Base-by-base conservation (phyloP, 2,888 invertebrate genomes). In the Volucella inanis region DNA sequence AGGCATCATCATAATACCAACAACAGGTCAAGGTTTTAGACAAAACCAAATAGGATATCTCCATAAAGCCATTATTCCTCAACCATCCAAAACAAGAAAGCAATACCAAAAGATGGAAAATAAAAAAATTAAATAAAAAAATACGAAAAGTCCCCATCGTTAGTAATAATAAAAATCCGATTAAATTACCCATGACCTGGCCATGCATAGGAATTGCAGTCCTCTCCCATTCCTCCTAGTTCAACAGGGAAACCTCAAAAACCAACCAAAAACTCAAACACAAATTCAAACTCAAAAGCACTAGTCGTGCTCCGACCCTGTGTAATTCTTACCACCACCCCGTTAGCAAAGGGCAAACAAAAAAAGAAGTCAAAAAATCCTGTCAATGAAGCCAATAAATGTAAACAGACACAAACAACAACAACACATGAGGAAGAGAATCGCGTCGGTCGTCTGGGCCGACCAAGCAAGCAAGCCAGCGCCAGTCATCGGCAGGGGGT, bases 361-460 rank as follows among this genome's bases (percentile, higher is more conserved):
- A 11, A 57, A 15, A 47, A 47, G 15, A 15, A 45, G 45, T 11
- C 14, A 22, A 39, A 57, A n/a, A 47, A 47, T 31, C 2, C 68
- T 77, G 77, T 55, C 77, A 70, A 78, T 78, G 67, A 78, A 78
- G 77, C 77, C 77, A 78, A 78, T 78, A 78, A 78, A 78, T 70
- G 77, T 64, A 78, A 70, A 78, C 62, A 78, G 31, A 70, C 55
- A 64, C 45, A 54, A 10, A 3, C 12, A 38, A 14, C 18, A 6
- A 45, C 45, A 45, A 22, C 18, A 22, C 1, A 22, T 22, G 18
- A 2, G 18, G 2, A 22, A 22, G 18, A 22, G 18, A 22, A 22
- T 22, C 2, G 18, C 3, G 1, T 22, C 31, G 31, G 31, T 31
- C 31, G 31, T 31, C 31, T 31, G 31, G 31, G 31, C 31, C 31